Percentiles rank a stretch among this genome's conserved stretches.
Conservation (phyloP, 2,888 invertebrate species). For the Apodemia hepburni region DNA sequence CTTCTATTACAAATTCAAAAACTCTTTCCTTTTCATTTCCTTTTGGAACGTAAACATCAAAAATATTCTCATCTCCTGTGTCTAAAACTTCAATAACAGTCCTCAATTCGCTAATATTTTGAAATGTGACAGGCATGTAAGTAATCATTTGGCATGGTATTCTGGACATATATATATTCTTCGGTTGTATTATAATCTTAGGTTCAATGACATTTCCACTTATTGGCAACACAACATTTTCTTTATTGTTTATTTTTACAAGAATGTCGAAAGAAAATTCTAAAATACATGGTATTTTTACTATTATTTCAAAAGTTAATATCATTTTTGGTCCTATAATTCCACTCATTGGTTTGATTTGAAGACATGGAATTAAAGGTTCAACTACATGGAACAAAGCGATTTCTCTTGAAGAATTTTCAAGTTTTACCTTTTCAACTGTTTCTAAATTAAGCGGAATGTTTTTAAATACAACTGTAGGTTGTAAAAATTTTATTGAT, state of each 20-base stretch:
- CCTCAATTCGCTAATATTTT: slow-evolving; percentile 52
- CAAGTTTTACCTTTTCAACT: slow-evolving; percentile 64
- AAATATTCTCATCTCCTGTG: slow-evolving; percentile 57
- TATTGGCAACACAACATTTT: slow-evolving; percentile 59
- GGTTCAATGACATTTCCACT: slow-evolving; percentile 75
- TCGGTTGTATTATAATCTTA: slow-evolving; percentile 67
- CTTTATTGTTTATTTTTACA: slow-evolving; percentile 67
- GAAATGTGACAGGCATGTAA: slow-evolving; percentile 59
- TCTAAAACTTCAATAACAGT: slow-evolving; percentile 51
- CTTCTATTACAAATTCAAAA: slow-evolving; percentile 50
- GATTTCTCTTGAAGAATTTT: slow-evolving; percentile 76
- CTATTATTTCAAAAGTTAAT: slow-evolving; percentile 62
- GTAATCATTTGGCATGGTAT: slow-evolving; percentile 62
- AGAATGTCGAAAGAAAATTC: slow-evolving; percentile 60
- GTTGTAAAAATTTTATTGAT: slow-evolving; percentile 62
- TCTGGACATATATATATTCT: slow-evolving; percentile 68
- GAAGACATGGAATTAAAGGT: slow-evolving; percentile 65
- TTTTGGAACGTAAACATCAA: slow-evolving; percentile 52
- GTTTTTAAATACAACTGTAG: slow-evolving; percentile 56
- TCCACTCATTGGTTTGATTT: slow-evolving; percentile 73
- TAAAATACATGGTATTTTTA: slow-evolving; percentile 62
- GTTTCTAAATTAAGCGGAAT: slow-evolving; percentile 61
- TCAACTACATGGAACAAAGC: slow-evolving; percentile 73
- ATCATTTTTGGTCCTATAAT: slow-evolving; percentile 70
- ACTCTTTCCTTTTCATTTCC: slow-evolving; percentile 60